Conservation (phyloP, 2,113 vertebrate species). For the Vulpes vulpes region DNA sequence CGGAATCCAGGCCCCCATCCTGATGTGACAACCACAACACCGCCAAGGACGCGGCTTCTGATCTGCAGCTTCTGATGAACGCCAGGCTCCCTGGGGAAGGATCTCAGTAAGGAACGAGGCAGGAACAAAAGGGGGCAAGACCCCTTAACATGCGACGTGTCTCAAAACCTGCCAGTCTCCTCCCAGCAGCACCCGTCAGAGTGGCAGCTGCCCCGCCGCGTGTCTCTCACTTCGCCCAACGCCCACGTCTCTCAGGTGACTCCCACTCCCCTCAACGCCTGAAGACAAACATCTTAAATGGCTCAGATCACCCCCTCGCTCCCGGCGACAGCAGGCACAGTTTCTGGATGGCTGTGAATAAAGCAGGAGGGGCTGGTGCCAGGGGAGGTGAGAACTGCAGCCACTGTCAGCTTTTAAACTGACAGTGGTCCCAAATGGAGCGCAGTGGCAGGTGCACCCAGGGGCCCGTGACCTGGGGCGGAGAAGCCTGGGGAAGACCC, state of each 20-base stretch:
- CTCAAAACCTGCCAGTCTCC: neutral
- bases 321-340: conserved; percentile 73
- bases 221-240: neutral
- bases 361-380: conserved; percentile 42
- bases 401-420: neutral
- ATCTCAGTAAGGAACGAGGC: neutral
- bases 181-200: neutral
- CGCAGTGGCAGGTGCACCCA: fast-evolving
- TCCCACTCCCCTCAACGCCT: neutral
- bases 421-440: fast-evolving
- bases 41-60: neutral
- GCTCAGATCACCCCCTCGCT: conserved; percentile 62
- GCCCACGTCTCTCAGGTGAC: neutral
- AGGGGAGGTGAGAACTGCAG: neutral
- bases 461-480: neutral
- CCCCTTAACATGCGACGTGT: neutral
- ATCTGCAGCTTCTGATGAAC: too few relatives aligned
- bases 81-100: neutral
- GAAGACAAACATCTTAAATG: conserved; percentile 46
- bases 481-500: neutral
- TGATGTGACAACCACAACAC: too few relatives aligned
- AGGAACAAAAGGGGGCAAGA: neutral
- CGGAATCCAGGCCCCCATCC: neutral
- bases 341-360: conserved; percentile 50
- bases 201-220: neutral